Evolutionary conservation across 2,797 vertebrate species (phyloP), one percentile per base, ranked within the genome.

Genomic region (Bufotes viridis): DNA sequence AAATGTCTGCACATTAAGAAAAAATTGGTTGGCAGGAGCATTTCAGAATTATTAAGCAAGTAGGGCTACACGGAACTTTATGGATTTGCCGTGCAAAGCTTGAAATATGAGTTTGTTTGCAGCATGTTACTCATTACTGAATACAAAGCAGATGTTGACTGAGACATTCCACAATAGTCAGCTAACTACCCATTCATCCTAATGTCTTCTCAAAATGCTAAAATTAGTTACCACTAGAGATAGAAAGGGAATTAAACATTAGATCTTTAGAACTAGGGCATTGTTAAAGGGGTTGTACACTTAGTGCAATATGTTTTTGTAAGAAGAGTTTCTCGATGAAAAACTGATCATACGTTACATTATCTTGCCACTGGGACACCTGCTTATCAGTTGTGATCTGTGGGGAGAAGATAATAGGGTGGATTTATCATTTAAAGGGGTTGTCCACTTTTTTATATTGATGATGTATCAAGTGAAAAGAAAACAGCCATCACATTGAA

Each of bases 1-100:
- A 87, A 87, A 89, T 89, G 88, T 87, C 85, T 89, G 74, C 24
- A 75, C 88, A 89, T 89, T 89, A 89, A 86, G 84, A 89, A 83
- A 89, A 83, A 87, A 83, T 87, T 84, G 69, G 85, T 89, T 87
- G 85, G 85, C 88, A 83, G 78, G 80, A 79, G 80, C 84, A 29
- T 82, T 86, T 87, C 60, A 42, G 85, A 89, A 89, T 89, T 89
- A 89, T 89, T 89, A 89, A 89, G 85, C 88, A 55, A 70, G 80
- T 72, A 83, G 53, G 79, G 88, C 78, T 83, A 69, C 55, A 49
- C 42, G 55, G 83, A 86, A 78, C 69, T 89, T 89, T 89, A 89
- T 89, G 84, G 84, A 82, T 89, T 82, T 82, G 72, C 88, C 58
- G 53, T 61, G 81, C 74, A 84, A 83, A 57, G 76, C 55, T 78